phyloP scores from a whole-genome alignment of 2,797 vertebrate genomes.

The Otolemur crassicaudatus region DNA sequence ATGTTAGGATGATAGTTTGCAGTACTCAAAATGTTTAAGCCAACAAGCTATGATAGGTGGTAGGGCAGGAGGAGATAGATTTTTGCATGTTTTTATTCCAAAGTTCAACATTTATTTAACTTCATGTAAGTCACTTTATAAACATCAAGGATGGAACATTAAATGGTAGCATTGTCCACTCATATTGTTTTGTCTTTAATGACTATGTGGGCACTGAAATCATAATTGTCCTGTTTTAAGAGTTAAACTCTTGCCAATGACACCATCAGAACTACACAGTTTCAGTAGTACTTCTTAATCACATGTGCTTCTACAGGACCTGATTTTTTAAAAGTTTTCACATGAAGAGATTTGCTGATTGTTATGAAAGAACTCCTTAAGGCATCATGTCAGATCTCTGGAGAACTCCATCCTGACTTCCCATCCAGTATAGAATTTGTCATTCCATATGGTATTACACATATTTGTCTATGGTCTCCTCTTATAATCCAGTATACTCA shows the following conservation, averaged over 20 bases:
- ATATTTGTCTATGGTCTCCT: not conserved
- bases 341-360: not conserved
- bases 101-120: not conserved
- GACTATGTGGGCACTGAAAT: not conserved
- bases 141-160: not conserved
- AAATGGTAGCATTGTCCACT: not conserved
- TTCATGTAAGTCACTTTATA: not conserved
- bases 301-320: not conserved
- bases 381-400: not conserved
- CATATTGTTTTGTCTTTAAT: not conserved
- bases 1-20: not conserved
- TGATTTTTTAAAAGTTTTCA: not conserved
- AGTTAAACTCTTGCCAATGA: not conserved
- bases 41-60: not conserved
- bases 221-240: not conserved
- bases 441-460: not conserved
- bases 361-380: not conserved
- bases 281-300: not conserved
- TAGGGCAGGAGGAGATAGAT: not conserved
- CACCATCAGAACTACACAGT: not conserved
- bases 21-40: not conserved
- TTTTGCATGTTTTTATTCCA: conserved; percentile 9
- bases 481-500: not conserved
- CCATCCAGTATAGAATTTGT: not conserved
- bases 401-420: conserved; percentile 1